A percentile compares a stretch with the other conserved stretches of the same genome.
Evolutionary conservation across 2,113 vertebrate genomes (phyloP).

Genomic region (Marmota flaviventris): DNA sequence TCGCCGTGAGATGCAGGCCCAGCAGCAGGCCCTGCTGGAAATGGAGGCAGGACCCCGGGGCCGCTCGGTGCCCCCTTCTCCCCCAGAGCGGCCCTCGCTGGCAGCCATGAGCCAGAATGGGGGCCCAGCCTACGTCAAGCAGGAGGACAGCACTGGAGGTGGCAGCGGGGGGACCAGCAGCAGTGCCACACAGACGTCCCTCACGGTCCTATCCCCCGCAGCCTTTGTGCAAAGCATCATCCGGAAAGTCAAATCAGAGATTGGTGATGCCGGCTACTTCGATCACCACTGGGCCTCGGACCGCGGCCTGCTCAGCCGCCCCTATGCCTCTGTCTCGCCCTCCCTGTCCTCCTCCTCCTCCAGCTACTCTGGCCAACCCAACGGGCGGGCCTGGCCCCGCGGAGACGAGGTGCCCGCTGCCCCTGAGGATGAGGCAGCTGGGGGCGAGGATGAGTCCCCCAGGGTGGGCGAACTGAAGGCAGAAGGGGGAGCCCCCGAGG

Average conservation of each 20-base stretch:
- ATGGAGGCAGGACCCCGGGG: conserved; percentile 90
- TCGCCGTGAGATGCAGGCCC: conserved; percentile 97
- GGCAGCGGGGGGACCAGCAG: conserved; percentile 83
- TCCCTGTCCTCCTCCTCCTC: conserved; percentile 96
- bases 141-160: conserved; percentile 90
- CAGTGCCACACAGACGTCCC: conserved; percentile 87
- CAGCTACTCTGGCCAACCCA: conserved; percentile 91
- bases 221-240: conserved; percentile 99
- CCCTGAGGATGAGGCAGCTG: conserved; percentile 84
- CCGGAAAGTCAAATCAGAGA: conserved; percentile 98
- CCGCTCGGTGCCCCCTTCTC: conserved; percentile 71
- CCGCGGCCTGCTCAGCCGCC: conserved; percentile 88
- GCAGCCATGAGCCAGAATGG: conserved; percentile 88
- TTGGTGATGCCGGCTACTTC: conserved; percentile 96
- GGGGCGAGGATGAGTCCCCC: conserved; percentile 90
- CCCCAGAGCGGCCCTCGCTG: conserved; percentile 88
- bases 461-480: conserved; percentile 92
- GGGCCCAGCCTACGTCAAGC: conserved; percentile 91
- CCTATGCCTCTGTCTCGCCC: conserved; percentile 94
- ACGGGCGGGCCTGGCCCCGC: conserved; percentile 90
- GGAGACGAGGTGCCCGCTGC: conserved; percentile 90
- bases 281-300: conserved; percentile 98
- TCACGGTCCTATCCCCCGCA: conserved; percentile 94
- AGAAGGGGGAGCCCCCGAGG: conserved; percentile 88
- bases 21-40: conserved; percentile 96